Conservation (phyloP, 2,888 invertebrate genomes). For the Drosophila longiperda region DNA sequence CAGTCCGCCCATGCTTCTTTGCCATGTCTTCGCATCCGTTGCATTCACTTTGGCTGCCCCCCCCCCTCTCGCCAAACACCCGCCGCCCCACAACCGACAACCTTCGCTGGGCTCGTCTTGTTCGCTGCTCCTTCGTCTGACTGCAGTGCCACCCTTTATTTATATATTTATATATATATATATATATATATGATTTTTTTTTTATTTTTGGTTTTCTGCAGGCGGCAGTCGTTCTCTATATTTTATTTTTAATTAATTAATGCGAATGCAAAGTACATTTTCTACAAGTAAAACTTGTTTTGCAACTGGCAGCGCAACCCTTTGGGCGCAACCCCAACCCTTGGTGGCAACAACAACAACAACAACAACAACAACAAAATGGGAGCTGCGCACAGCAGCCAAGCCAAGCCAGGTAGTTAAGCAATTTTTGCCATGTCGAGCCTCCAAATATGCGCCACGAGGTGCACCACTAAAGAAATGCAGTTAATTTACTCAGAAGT, state of each 20-base stretch:
- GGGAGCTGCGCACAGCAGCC: slow-evolving; percentile 29
- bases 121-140: slow-evolving; percentile 53
- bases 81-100: background rate
- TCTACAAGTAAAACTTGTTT: slow-evolving; percentile 83
- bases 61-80: background rate
- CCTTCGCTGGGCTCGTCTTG: slow-evolving; percentile 48
- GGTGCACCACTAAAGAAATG: slow-evolving; percentile 77
- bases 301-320: slow-evolving; percentile 73
- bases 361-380: slow-evolving; percentile 14
- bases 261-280: slow-evolving; percentile 83
- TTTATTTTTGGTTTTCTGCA: slow-evolving; percentile 42
- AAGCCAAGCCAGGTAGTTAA: slow-evolving; percentile 37
- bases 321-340: slow-evolving; percentile 50
- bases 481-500: slow-evolving; percentile 82
- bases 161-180: slow-evolving; percentile 13
- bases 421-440: slow-evolving; percentile 48
- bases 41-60: slow-evolving; percentile 65
- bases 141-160: slow-evolving; percentile 66
- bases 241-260: slow-evolving; percentile 84
- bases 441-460: slow-evolving; percentile 74
- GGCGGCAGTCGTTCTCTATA: slow-evolving; percentile 60
- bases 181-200: background rate
- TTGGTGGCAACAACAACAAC: slow-evolving; percentile 6
- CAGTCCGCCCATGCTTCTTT: slow-evolving; percentile 72
- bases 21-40: slow-evolving; percentile 81